Evolutionary conservation across 2,888 invertebrate species (phyloP), one percentile per base, ranked within the genome.

Genomic region (Brenthis hecate): DNA sequence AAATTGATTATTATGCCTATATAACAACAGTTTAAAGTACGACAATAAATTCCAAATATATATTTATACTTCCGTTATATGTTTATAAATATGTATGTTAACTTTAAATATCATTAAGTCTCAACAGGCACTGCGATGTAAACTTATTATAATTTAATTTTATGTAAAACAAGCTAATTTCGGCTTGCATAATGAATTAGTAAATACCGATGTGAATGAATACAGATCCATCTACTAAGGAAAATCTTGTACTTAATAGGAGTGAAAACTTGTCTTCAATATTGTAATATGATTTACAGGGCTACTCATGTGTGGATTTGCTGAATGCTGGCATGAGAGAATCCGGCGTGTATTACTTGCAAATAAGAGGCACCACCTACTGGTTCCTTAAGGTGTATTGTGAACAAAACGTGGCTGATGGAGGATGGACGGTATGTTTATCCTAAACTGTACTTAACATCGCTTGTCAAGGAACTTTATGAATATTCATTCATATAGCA

Each of bases 361-460:
- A 97, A 93, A 98, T 98, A 78, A 94, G 97, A 70, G 98, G 98
- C 53, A 98, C 97, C 5, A 97, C 97, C 1, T 98, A 97, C 89
- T 98, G 98, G 97, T 98, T 97, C 93, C 93, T 98, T 73, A 97
- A 97, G 85, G 98, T 98, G 19, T 98, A 94, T 88, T 98, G 98
- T 85, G 98, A 98, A 81, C 98, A 98, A 86, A 96, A 96, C 82
- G 93, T 96, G 14, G 95, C 97, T 50, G 98, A 98, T 80, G 98
- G 98, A 68, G 98, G 98, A 66, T 98, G 98, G 98, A 98, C 97
- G 89, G 98, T 98, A 93, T 95, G 95, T 91, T 51, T 55, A 43
- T 43, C 36, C 51, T 28, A 28, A 28, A 4, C 28, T 28, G 6
- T 53, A 16, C 51, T 8, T n/a, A 53, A 43, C 2, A 8, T 43